Percentiles rank a stretch among this genome's conserved stretches.
These are phyloP conservation scores for Lycia hirtaria DNA, from an alignment of 2,888 invertebrate species.

Conservation along the genomic window DNA sequence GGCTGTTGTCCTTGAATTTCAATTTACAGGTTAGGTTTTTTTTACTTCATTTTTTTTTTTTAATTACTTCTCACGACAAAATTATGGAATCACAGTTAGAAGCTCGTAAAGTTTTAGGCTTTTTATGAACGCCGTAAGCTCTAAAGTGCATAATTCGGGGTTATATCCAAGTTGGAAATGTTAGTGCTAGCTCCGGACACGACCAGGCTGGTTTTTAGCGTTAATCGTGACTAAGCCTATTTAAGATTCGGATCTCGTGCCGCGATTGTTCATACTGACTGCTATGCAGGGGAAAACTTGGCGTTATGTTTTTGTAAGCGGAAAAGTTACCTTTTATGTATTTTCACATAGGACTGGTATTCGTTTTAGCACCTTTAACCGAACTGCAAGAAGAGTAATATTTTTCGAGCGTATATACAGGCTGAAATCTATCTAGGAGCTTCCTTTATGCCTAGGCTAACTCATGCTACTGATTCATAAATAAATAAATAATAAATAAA, in stretches of 20 bases:
- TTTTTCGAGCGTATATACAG: too few species aligned
- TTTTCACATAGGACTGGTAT: not conserved
- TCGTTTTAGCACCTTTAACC: too few species aligned
- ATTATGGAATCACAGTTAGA: not conserved
- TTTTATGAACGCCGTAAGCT: conserved; percentile 4
- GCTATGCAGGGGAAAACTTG: conserved; percentile 20
- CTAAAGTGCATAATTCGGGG: conserved; percentile 7
- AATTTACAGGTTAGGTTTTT: too few species aligned
- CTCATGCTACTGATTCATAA: too few species aligned
- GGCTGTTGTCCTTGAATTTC: too few species aligned
- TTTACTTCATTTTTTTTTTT: too few species aligned
- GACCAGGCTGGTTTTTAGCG: conserved; percentile 51
- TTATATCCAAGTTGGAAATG: conserved; percentile 14
- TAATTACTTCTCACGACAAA: not conserved
- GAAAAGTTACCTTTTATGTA: conserved; percentile 5
- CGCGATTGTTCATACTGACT: conserved; percentile 77
- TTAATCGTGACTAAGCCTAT: conserved; percentile 75
- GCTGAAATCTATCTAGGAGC: too few species aligned
- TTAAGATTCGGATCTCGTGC: conserved; percentile 78
- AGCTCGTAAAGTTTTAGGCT: not conserved
- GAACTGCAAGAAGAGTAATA: too few species aligned
- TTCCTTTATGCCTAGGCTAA: too few species aligned
- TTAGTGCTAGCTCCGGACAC: conserved; percentile 42
- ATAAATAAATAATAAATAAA: too few species aligned
- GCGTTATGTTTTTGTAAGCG: conserved; percentile 5